Evolutionary conservation across 1,140 invertebrate species (phyloP).

Genomic region (Zeugodacus cucurbitae): DNA sequence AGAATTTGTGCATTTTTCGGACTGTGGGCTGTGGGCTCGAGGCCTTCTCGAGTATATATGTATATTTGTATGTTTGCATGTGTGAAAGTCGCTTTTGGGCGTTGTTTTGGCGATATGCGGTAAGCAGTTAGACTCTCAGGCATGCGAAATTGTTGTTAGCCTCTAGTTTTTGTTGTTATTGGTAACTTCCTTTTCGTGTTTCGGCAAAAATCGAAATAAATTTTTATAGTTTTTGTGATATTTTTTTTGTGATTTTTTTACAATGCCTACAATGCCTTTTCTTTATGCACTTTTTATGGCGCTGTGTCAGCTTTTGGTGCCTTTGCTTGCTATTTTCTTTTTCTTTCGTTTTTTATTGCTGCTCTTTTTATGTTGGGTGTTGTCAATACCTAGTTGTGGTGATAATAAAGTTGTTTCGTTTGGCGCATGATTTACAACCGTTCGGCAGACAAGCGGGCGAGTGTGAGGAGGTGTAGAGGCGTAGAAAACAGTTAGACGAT

Average conservation of each 20-base stretch:
- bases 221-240: neutral
- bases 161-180: neutral
- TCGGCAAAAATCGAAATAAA: neutral
- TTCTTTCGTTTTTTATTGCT: neutral
- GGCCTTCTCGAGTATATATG: neutral
- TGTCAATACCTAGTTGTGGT: constrained; percentile 24
- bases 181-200: neutral
- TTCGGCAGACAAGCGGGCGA: neutral
- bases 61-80: neutral
- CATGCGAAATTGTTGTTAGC: neutral
- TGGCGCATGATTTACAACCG: constrained; percentile 9
- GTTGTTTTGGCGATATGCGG: neutral
- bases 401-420: constrained; percentile 39
- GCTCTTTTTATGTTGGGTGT: neutral
- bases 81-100: neutral
- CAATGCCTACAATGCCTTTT: neutral
- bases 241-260: neutral
- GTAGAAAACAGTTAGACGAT: constrained; percentile 31
- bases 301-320: neutral
- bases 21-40: neutral
- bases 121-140: neutral
- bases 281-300: neutral
- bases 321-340: neutral
- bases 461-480: neutral
- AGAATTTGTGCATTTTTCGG: constrained; percentile 28